A percentile compares a stretch with the other conserved stretches of the same genome.
phyloP scores from a whole-genome alignment of 2,797 vertebrate genomes.

The Argya squamiceps region DNA sequence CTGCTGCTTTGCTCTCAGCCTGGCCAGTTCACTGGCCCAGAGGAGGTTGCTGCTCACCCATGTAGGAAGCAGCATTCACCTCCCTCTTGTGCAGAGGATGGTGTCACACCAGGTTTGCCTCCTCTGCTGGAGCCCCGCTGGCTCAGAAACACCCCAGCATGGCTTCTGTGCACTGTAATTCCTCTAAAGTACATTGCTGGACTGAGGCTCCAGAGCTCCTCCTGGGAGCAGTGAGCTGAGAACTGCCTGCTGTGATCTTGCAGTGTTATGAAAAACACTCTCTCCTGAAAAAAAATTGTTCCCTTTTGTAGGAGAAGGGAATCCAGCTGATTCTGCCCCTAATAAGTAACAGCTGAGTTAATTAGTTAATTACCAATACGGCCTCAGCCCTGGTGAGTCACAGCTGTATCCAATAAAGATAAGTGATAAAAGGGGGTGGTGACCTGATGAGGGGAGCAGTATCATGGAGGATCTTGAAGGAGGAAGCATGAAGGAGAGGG shows the following conservation, averaged over 20 bases:
- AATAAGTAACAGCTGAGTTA: background rate
- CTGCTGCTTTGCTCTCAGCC: background rate
- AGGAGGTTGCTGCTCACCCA: background rate
- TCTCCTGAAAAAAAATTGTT: background rate
- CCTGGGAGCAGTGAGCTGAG: background rate
- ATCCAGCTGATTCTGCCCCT: background rate
- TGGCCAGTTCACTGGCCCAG: background rate
- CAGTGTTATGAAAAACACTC: rapidly evolving
- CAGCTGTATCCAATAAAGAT: background rate
- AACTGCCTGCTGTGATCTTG: background rate
- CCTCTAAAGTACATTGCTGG: background rate
- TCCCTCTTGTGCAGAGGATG: background rate
- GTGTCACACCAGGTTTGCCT: background rate
- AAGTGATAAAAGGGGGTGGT: background rate
- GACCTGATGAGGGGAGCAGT: background rate
- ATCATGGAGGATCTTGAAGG: background rate
- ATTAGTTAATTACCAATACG: background rate
- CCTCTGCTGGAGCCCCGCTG: background rate
- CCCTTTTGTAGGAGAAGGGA: background rate
- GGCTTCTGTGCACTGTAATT: background rate
- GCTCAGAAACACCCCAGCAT: background rate
- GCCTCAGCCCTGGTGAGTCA: background rate
- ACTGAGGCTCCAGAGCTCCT: background rate
- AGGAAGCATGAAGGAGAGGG: background rate
- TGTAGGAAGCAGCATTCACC: background rate